These are phyloP conservation scores for Nomia melanderi DNA, from an alignment of 1,140 invertebrate genomes.

Conservation along the genomic window DNA sequence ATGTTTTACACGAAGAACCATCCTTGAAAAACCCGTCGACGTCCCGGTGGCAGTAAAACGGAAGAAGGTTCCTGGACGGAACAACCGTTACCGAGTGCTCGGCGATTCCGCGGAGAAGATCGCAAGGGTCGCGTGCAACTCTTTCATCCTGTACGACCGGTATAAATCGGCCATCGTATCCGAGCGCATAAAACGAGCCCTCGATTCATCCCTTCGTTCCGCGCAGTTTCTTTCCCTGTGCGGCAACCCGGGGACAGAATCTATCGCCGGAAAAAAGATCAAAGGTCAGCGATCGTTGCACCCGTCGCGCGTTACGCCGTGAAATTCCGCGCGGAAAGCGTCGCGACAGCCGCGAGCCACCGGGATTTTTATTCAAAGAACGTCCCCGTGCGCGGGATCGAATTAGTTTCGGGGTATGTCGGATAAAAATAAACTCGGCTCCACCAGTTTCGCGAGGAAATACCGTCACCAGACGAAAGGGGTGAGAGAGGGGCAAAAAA, in stretches of 20 bases:
- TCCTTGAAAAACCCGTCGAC: too few relatives aligned
- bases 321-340: slow-evolving; percentile 37
- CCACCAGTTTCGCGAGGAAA: background rate
- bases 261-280: slow-evolving; percentile 48
- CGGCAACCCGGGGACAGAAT: slow-evolving; percentile 41
- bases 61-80: too few relatives aligned
- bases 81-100: too few relatives aligned
- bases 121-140: background rate
- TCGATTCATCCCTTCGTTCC: slow-evolving; percentile 19
- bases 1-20: too few relatives aligned
- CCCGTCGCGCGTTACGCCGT: slow-evolving; percentile 3
- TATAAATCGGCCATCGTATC: slow-evolving; percentile 19
- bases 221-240: slow-evolving; percentile 4
- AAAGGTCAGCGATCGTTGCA: slow-evolving; percentile 49
- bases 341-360: slow-evolving; percentile 12
- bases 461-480: background rate
- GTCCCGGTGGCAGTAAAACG: too few relatives aligned
- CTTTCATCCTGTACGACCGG: background rate
- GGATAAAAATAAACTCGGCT: slow-evolving; percentile 59
- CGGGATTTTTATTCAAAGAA: slow-evolving; percentile 65
- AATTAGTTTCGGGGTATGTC: slow-evolving; percentile 63
- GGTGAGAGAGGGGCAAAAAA: too few relatives aligned
- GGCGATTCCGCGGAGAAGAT: background rate
- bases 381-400: slow-evolving; percentile 60
- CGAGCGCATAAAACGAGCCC: background rate